phyloP scores from a whole-genome alignment of 2,797 vertebrate genomes.

The Clangula hyemalis region DNA sequence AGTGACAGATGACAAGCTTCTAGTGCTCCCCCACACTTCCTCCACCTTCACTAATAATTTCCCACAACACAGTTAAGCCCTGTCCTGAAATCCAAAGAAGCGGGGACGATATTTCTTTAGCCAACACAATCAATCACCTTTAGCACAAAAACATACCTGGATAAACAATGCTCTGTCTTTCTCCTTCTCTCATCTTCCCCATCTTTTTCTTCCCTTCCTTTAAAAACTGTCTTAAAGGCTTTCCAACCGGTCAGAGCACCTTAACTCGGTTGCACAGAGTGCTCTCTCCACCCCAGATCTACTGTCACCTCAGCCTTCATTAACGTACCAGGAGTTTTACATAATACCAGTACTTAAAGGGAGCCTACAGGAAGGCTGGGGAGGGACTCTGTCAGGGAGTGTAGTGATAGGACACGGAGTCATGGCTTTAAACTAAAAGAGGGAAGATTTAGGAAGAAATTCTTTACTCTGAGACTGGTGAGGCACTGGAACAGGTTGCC shows the following conservation, averaged over 20 bases:
- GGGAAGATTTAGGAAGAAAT: too few species aligned
- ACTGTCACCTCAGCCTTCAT: neutral
- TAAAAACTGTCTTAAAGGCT: neutral
- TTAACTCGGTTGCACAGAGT: neutral
- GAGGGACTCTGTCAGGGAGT: too few species aligned
- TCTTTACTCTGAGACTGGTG: too few species aligned
- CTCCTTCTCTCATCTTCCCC: neutral
- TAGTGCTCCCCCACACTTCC: neutral
- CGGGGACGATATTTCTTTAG: neutral
- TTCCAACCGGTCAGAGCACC: neutral
- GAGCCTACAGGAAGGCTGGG: too few species aligned
- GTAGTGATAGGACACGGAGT: too few species aligned
- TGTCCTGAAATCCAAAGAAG: neutral
- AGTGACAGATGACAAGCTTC: neutral
- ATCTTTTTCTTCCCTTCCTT: neutral
- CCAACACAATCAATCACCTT: neutral
- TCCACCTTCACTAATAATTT: neutral
- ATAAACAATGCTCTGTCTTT: neutral
- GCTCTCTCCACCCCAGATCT: neutral
- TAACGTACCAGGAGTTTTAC: neutral
- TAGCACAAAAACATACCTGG: neutral
- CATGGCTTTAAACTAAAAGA: too few species aligned
- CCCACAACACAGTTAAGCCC: neutral
- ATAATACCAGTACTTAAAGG: too few species aligned
- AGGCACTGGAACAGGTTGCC: too few species aligned